These are phyloP conservation scores for Stegana nigrithorax DNA, from an alignment of 2,888 invertebrate genomes.

Conservation along the genomic window DNA sequence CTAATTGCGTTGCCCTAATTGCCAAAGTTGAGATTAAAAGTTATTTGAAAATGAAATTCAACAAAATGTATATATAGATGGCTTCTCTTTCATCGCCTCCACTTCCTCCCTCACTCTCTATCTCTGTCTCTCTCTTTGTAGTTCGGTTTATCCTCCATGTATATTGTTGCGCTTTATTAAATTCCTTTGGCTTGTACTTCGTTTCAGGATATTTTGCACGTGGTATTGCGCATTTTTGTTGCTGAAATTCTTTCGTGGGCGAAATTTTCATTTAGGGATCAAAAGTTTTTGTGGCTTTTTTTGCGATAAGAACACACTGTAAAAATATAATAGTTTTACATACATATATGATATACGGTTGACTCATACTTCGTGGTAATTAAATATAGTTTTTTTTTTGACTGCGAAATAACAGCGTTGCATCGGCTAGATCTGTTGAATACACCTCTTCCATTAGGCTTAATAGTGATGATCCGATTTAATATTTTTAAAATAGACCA, in stretches of 20 bases:
- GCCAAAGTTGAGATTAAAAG: slow-evolving; percentile 48
- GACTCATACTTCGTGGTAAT: too few relatives aligned
- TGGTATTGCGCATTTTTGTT: slow-evolving; percentile 48
- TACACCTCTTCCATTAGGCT: too few relatives aligned
- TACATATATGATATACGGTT: too few relatives aligned
- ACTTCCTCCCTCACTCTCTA: neutral
- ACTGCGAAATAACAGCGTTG: too few relatives aligned
- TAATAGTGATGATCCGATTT: too few relatives aligned
- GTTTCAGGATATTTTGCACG: slow-evolving; percentile 48
- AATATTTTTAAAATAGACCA: too few relatives aligned
- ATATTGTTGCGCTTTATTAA: neutral
- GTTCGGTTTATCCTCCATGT: neutral
- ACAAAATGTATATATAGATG: neutral
- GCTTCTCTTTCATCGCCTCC: too few relatives aligned
- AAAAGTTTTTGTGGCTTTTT: neutral
- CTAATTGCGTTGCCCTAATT: slow-evolving; percentile 56
- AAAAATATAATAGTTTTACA: too few relatives aligned
- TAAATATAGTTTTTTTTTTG: too few relatives aligned
- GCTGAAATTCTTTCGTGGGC: neutral
- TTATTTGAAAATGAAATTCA: slow-evolving; percentile 9
- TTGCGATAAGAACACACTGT: too few relatives aligned
- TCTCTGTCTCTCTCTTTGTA: neutral
- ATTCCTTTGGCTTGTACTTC: slow-evolving; percentile 8
- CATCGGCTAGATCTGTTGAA: too few relatives aligned
- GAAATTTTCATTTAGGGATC: neutral